Evolutionary conservation across 2,888 invertebrate species (phyloP).

Genomic region (Synanthedon tipuliformis): DNA sequence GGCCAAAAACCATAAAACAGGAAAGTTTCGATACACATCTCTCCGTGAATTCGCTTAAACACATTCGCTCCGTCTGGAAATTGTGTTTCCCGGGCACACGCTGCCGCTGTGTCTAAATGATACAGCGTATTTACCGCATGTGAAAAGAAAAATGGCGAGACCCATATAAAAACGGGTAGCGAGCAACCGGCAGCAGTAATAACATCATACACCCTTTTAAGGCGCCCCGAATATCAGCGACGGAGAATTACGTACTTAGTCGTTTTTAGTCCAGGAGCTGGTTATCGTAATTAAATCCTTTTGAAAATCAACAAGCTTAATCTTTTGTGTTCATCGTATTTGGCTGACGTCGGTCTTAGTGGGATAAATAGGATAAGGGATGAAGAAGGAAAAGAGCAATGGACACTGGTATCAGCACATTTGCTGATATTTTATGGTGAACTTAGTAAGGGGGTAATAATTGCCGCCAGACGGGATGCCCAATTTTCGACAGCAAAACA

Average conservation of each 20-base stretch:
- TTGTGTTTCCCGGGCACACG: neutral
- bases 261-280: neutral
- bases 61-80: neutral
- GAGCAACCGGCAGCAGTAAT: constrained; percentile 1
- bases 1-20: too few relatives aligned
- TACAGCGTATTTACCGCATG: neutral
- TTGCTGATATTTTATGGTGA: too few relatives aligned
- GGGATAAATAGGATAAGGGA: too few relatives aligned
- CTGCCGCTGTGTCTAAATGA: neutral
- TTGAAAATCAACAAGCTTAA: neutral
- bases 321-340: too few relatives aligned
- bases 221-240: constrained; percentile 1
- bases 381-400: too few relatives aligned
- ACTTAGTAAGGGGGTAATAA: too few relatives aligned
- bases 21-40: neutral
- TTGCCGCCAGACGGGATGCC: too few relatives aligned
- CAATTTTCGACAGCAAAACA: too few relatives aligned
- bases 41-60: neutral
- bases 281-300: neutral
- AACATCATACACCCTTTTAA: constrained; percentile 3
- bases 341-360: too few relatives aligned
- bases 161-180: neutral
- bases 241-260: constrained; percentile 1
- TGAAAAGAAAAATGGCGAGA: neutral
- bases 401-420: too few relatives aligned